Conservation (phyloP, 1,140 invertebrate species). For the Caerostris extrusa region DNA sequence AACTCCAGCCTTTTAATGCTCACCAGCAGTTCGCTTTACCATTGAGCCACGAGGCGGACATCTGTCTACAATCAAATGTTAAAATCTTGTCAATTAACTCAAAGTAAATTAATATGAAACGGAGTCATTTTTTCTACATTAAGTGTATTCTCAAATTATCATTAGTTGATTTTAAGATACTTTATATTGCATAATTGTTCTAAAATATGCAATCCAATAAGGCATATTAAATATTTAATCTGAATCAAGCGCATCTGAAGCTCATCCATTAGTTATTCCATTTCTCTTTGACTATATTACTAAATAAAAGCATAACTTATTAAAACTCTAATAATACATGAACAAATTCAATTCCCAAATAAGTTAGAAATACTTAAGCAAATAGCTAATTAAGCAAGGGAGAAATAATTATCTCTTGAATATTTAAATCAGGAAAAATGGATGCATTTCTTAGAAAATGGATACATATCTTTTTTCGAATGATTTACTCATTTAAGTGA, state of each 20-base stretch:
- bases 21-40: no score
- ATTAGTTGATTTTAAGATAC: no score
- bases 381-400: neutral
- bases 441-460: neutral
- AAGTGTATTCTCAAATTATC: no score
- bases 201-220: no score
- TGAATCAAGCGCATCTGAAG: neutral
- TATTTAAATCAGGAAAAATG: conserved; percentile 1
- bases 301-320: neutral
- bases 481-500: neutral
- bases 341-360: neutral
- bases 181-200: no score
- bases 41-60: no score
- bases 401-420: neutral
- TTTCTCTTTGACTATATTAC: neutral
- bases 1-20: no score
- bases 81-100: no score
- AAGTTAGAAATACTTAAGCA: neutral
- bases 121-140: no score
- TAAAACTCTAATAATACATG: neutral
- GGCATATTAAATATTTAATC: neutral
- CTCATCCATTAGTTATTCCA: neutral
- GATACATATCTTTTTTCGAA: neutral
- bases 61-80: no score
- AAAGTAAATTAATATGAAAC: no score